Conservation (phyloP, 1,140 invertebrate genomes). For the Octopus sinensis region DNA sequence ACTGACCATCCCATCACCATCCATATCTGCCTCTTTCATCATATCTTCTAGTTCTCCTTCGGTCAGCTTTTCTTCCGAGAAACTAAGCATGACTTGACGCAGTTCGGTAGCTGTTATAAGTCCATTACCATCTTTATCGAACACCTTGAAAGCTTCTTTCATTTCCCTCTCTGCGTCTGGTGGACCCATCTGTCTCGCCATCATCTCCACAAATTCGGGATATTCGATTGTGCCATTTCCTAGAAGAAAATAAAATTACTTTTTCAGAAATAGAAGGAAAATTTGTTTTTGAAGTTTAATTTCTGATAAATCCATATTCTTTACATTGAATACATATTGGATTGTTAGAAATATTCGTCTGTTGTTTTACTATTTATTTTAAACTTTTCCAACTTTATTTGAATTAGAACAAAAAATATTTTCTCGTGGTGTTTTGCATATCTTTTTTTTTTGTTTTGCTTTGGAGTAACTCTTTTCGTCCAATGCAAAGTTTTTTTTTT, state of each 20-base stretch:
- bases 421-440: too few species aligned
- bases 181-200: slow-evolving; percentile 84
- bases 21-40: slow-evolving; percentile 86
- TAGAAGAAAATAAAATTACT: slow-evolving; percentile 6
- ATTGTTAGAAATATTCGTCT: too few species aligned
- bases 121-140: slow-evolving; percentile 96
- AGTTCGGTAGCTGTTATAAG: slow-evolving; percentile 56
- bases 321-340: too few species aligned
- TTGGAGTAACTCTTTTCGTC: too few species aligned
- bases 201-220: slow-evolving; percentile 95
- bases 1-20: slow-evolving; percentile 68
- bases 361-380: too few species aligned
- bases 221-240: slow-evolving; percentile 98
- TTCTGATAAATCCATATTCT: too few species aligned
- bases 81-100: slow-evolving; percentile 78
- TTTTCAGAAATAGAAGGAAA: background rate
- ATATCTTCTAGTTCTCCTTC: slow-evolving; percentile 89
- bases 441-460: too few species aligned
- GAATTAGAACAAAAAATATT: too few species aligned
- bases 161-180: slow-evolving; percentile 99
- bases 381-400: too few species aligned
- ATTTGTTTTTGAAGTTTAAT: too few species aligned
- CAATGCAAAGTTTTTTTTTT: too few species aligned
- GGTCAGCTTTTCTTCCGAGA: slow-evolving; percentile 79
- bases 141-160: slow-evolving; percentile 95